Percentiles rank a stretch among this genome's conserved stretches.
Evolutionary conservation across 2,888 invertebrate species (phyloP).

Genomic region (Torymus texanus): DNA sequence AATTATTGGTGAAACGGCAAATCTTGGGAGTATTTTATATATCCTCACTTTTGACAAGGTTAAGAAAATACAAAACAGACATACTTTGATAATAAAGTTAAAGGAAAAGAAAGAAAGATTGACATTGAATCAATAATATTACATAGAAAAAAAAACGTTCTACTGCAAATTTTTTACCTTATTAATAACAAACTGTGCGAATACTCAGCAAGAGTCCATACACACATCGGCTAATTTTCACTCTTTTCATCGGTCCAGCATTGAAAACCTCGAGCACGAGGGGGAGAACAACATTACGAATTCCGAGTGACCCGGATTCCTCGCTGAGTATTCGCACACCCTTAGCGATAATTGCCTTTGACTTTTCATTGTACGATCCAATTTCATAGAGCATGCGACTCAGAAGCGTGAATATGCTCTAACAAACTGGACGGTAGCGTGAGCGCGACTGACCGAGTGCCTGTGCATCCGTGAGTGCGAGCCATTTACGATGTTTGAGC

Average conservation of each 20-base stretch:
- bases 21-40: slow-evolving; percentile 11
- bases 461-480: too few relatives aligned
- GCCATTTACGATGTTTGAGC: slow-evolving; percentile 18
- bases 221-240: too few relatives aligned
- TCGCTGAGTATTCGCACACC: slow-evolving; percentile 66
- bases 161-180: slow-evolving; percentile 73
- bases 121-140: slow-evolving; percentile 36
- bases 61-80: slow-evolving; percentile 19
- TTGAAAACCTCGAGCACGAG: too few relatives aligned
- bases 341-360: slow-evolving; percentile 69
- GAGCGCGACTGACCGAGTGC: not conserved
- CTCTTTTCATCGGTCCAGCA: too few relatives aligned
- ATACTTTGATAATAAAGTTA: slow-evolving; percentile 16
- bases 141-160: slow-evolving; percentile 66
- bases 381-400: slow-evolving; percentile 73
- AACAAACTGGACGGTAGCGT: slow-evolving; percentile 68
- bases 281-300: too few relatives aligned
- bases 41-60: slow-evolving; percentile 17
- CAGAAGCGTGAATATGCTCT: slow-evolving; percentile 71
- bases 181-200: slow-evolving; percentile 63
- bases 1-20: not conserved
- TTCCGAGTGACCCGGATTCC: slow-evolving; percentile 8
- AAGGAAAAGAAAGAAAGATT: slow-evolving; percentile 28
- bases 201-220: slow-evolving; percentile 57
- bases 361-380: slow-evolving; percentile 69